Base-by-base conservation (phyloP, 2,113 vertebrate species). In the Furnarius figulus region DNA sequence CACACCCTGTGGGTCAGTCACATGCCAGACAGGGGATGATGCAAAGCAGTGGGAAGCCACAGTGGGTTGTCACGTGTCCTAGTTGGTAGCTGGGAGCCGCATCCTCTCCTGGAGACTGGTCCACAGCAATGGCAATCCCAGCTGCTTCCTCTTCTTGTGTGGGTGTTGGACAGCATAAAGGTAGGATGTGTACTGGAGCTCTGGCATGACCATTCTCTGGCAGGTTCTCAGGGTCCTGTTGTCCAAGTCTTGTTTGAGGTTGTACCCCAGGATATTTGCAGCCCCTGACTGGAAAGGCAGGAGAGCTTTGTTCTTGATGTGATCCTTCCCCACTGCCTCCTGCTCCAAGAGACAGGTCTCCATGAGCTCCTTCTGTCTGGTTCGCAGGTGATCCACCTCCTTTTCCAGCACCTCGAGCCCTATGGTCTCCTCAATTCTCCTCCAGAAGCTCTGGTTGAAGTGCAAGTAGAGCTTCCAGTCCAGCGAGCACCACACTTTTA, bases 401-500 rank as follows among this genome's bases (percentile, higher is more conserved):
- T 76, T 52, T 63, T 89, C 85, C 89, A 99, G 98, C 23, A 88
- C 81, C 30, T 95, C 6, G 0, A 81, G 93, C 6, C 98, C 98
- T 52, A 99, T 80, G 52, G 95, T 95, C 6, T 95, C 83, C 30
- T 96, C 93, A 73, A 98, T 95, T 40, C 85, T 98, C 44, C 80
- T 96, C 99, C 99, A 99, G 96, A 99, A 99, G 35, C 97, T 99
- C 76, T 91, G 74, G 79, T 99, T 99, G 94, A 99, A 99, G 87
- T 99, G 98, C 52, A 95, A 73, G 95, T 99, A 99, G n/a, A 99
- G 98, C 58, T 93, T 95, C 99, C 99, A 99, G 96, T 99, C 99
- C 47, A 99, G 95, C 0, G 98, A 98, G 53, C 98, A 99, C 99
- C 99, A 99, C 0, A 3, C 35, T 92, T 96, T 97, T 42, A 98